Evolutionary conservation across 2,888 invertebrate genomes (phyloP), one percentile per base, ranked within the genome.

Genomic region (Nycteola revayana): DNA sequence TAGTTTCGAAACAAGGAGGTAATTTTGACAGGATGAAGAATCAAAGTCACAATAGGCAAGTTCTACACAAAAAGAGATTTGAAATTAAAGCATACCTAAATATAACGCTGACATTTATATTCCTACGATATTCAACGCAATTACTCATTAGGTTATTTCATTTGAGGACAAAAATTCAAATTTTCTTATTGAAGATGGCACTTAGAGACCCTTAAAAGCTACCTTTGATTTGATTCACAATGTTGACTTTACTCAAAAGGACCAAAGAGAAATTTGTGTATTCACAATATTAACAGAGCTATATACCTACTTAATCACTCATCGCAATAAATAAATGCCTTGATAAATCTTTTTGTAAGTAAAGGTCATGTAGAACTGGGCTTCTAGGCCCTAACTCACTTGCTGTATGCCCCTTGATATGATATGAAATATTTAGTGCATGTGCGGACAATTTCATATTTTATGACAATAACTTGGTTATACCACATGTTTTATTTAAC

Each of bases 381-480:
- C 22, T 27, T 25, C 32, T 46, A 32, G 14, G 32, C 36, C 34
- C 25, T 28, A 23, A 11, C 35, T 28, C 31, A 32, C 25, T 40
- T 32, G 20, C 35, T 34, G 28, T 37, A 28, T 37, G 27, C 30
- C 10, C 17, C 36, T 43, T 14, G 25, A 36, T 33, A 41, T 31
- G 31, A 10, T 9, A 42, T 47, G 33, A 43, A 49, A 49, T 57
- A 60, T 52, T 42, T 24, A 37, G 11, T 21, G 17, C 44, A 52
- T 53, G 52, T 48, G 34, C 36, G 30, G 10, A 37, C 36, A 31
- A 41, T 45, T 38, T 28, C 27, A 36, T 24, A 39, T 40, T 43
- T 43, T 43, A 45, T 46, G 53, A 43, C 42, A 45, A 43, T 46
- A 36, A 50, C 29, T 40, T 52, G 37, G 32, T 47, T 36, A 32